Base-by-base conservation (phyloP, 2,797 vertebrate species). In the Lateolabrax maculatus region DNA sequence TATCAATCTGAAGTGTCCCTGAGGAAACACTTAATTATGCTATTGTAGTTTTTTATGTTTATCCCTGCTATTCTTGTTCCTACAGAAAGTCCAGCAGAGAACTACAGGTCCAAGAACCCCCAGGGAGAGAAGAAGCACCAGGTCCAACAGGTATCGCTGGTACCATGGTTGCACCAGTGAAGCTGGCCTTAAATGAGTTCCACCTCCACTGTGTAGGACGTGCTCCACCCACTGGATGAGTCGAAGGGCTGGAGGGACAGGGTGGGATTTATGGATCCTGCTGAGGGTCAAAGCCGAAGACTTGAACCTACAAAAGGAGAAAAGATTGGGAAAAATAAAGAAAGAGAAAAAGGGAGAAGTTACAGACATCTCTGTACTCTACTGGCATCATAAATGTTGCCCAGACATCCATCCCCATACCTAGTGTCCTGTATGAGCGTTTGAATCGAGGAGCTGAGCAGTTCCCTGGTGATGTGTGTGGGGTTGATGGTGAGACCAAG, bases 181-280 rank as follows among this genome's bases (percentile, higher is more conserved):
- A 10, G 72, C 69, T 0, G 94, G 91, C 18, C 70, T 91, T 21
- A 96, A 91, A 85, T 96, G 94, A 10, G 73, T 43, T 0, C 93
- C 93, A 16, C 91, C 92, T 5, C 88, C 85, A 1, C 87, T 89
- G 51, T 86, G 87, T 36, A 96, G 82, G 63, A 95, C 83, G 71
- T 95, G 93, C 41, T 96, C 81, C 16, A 94, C 91, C 95, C 95
- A 96, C 71, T 83, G 83, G 29, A 93, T 68, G 43, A 96, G 73
- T 27, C 90, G 67, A 74, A 90, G 90, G 16, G 80, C 60, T 0
- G 94, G 94, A 19, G 90, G 84, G 23, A 93, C 75, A 0, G 95
- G 94, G n/a, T 95, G 91, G 2, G 94, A 95, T 57, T 10, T 80
- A 49, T 92, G 85, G 52, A 95, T 94, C 62, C 64, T 55, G n/a